phyloP scores from a whole-genome alignment of 2,888 invertebrate genomes.

The Megaustenia siamemsis region DNA sequence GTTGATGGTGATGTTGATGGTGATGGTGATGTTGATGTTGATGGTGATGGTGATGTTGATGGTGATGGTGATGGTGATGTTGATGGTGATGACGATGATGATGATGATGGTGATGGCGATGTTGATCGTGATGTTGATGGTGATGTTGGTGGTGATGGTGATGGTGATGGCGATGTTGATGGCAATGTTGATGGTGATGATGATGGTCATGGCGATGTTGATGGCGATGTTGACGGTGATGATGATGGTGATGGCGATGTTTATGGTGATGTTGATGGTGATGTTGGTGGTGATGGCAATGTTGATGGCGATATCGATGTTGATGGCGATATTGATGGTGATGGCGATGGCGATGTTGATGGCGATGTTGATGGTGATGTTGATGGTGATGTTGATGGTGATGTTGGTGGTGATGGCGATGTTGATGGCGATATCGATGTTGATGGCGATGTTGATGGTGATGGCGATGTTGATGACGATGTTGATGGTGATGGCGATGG shows the following conservation, averaged over 20 bases:
- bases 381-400: background rate
- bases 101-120: background rate
- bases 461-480: no score
- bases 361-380: background rate
- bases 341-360: background rate
- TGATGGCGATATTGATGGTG: background rate
- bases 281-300: background rate
- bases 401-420: background rate
- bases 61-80: background rate
- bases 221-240: background rate
- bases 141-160: background rate
- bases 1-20: background rate
- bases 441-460: no score
- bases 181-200: background rate
- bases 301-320: no score
- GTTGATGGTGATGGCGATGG: background rate
- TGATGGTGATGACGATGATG: background rate
- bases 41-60: background rate
- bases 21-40: background rate
- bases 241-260: background rate
- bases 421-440: background rate
- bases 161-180: no score
- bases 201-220: no score
- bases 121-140: background rate
- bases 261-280: no score